phyloP scores from a whole-genome alignment of 2,797 vertebrate genomes.

The Pangasius krempfi region DNA sequence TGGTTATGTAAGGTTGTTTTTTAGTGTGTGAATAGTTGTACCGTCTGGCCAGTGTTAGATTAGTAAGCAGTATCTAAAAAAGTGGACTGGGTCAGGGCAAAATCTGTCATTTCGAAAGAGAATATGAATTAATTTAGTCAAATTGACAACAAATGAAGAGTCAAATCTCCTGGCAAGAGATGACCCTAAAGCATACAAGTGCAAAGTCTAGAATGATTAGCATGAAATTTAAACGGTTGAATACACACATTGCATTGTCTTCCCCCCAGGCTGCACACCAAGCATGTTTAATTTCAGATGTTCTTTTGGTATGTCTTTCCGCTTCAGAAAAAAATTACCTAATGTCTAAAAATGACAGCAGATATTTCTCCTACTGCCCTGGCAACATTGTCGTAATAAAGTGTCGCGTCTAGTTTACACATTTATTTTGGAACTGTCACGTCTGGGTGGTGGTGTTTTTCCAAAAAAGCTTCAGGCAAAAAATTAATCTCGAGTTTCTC shows the following conservation, averaged over 20 bases:
- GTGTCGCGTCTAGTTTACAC: conserved; percentile 32
- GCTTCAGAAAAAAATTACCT: background rate
- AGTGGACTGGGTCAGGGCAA: background rate
- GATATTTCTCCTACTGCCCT: conserved; percentile 1
- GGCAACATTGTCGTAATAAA: conserved; percentile 13
- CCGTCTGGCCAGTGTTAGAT: background rate
- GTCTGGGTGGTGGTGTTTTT: conserved; percentile 1
- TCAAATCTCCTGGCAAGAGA: background rate
- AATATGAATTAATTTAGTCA: background rate
- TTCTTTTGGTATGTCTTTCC: background rate
- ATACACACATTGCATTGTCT: background rate
- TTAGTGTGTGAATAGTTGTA: background rate
- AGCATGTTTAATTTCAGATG: background rate
- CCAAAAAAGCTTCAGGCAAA: conserved; percentile 1
- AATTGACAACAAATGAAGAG: background rate
- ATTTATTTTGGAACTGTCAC: conserved; percentile 32
- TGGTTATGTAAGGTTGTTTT: background rate
- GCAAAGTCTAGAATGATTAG: background rate
- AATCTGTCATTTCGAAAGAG: background rate
- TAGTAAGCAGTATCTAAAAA: background rate
- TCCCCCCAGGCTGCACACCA: conserved; percentile 11
- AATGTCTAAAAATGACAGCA: background rate
- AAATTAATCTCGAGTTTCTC: background rate
- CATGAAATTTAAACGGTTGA: background rate
- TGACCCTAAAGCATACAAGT: background rate